Base-by-base conservation (phyloP, 37 sponge, comb jelly and placozoan species). In the Diacarnus erythraeanus region DNA sequence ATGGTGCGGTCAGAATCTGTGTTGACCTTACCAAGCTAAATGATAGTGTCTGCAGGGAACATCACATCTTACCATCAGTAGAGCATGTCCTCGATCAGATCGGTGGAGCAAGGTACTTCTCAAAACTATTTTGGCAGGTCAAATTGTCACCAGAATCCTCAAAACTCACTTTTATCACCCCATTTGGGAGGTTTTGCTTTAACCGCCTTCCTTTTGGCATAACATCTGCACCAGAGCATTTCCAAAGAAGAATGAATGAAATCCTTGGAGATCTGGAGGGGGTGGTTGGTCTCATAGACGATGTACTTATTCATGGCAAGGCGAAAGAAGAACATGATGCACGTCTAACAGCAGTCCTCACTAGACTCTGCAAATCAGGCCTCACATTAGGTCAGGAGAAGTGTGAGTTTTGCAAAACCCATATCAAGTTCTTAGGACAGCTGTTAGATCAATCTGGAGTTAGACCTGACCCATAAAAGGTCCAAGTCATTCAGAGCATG, bases 61-160 rank as follows among this genome's bases (percentile, higher is more conserved):
- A 74, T 8, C 79, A 82, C 34, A 69, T 63, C 8, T 69, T 83
- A 2, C 89, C 89, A 0, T 64, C 80, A 22, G 89, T 77, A 22
- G 89, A 89, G 57, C 83, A 89, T 38, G 64, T 34, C 38, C 65
- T 89, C 15, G 83, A 76, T 2, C 75, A 77, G 29, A n/a, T 83
- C 5, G 71, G 44, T 20, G 71, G 61, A 47, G 76, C 69, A 82
- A 82, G 54, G 29, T n/a, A 42, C 17, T 83, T 88, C 61, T 73
- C 88, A 0, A 88, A 83, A 38, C 75, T 88, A 2, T 89, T 65
- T 29, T 84, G 85, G 90, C 85, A 89, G 51, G 71, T 84, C 8
- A 60, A 43, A 23, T 68, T 88, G 30, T 12, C 74, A n/a, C 75
- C 85, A 2, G 64, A 78, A 25, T 71, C 83, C 10, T 44, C 74